Percentiles rank a stretch among this genome's conserved stretches.
Evolutionary conservation across 2,888 invertebrate genomes (phyloP).

Genomic region (Orthosia gracilis): DNA sequence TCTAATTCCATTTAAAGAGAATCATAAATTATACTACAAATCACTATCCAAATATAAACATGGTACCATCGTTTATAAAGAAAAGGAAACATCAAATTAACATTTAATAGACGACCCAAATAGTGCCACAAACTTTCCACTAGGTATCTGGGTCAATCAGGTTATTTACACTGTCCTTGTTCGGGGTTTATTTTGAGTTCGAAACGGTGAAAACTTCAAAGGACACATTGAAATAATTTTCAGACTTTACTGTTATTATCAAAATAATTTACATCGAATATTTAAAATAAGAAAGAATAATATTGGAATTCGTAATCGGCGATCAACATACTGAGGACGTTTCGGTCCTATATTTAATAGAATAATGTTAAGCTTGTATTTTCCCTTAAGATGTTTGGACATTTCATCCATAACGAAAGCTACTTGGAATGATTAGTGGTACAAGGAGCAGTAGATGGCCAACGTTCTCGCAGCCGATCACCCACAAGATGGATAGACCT

Average conservation of each 20-base stretch:
- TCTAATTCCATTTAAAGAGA: background rate
- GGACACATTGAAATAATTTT: slow-evolving; percentile 1
- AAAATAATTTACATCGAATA: background rate
- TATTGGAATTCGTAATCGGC: background rate
- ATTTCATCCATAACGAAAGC: too few species aligned
- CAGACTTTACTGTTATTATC: background rate
- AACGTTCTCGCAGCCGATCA: too few species aligned
- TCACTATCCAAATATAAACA: background rate
- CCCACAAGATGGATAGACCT: too few species aligned
- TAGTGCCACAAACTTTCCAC: slow-evolving; percentile 37
- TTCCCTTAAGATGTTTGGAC: too few species aligned
- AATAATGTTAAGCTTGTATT: too few species aligned
- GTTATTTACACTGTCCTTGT: slow-evolving; percentile 39
- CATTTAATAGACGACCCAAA: slow-evolving; percentile 21
- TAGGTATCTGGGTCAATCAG: slow-evolving; percentile 44
- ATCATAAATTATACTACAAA: slow-evolving; percentile 3
- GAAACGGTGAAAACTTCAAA: slow-evolving; percentile 23
- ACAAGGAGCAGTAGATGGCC: too few species aligned
- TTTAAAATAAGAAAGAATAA: background rate
- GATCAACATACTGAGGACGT: background rate
- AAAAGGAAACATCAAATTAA: slow-evolving; percentile 26
- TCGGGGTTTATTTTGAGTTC: slow-evolving; percentile 32
- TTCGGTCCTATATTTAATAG: too few species aligned
- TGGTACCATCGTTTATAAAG: background rate
- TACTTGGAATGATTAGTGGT: too few species aligned